A percentile compares a stretch with the other conserved stretches of the same genome.
Conservation (phyloP, 2,797 vertebrate genomes). For the Tapera naevia region DNA sequence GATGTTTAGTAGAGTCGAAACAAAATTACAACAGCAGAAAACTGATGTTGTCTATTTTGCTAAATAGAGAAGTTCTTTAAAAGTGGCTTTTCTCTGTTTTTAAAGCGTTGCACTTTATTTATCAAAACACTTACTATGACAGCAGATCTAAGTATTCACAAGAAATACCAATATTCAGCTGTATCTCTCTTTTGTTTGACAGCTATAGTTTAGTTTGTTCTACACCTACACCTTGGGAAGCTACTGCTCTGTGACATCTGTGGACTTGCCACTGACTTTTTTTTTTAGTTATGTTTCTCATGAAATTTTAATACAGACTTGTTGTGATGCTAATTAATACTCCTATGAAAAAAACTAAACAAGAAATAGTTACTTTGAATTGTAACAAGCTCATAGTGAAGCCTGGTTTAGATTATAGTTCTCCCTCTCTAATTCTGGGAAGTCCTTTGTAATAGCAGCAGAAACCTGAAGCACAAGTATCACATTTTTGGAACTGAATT, state of each 20-base stretch:
- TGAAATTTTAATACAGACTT: background rate
- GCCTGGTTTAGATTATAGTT: background rate
- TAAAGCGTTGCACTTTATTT: slow-evolving; percentile 23
- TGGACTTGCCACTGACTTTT: background rate
- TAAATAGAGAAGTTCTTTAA: slow-evolving; percentile 61
- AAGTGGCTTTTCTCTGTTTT: slow-evolving; percentile 39
- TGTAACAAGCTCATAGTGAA: background rate
- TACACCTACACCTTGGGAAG: background rate
- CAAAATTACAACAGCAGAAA: slow-evolving; percentile 72
- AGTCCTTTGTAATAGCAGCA: background rate
- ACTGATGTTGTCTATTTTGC: slow-evolving; percentile 62
- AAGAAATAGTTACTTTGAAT: background rate
- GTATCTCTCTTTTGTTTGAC: background rate
- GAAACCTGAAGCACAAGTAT: background rate
- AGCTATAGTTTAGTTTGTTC: background rate
- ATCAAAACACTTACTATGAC: background rate
- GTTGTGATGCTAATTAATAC: background rate
- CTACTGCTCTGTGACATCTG: background rate
- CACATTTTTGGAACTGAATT: background rate
- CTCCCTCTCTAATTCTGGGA: background rate
- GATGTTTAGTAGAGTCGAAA: slow-evolving; percentile 75
- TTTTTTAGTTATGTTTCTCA: background rate
- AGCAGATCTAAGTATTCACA: background rate
- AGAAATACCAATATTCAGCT: background rate
- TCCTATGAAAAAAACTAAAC: background rate